phyloP scores from a whole-genome alignment of 2,797 vertebrate species.

The Thunnus albacares region DNA sequence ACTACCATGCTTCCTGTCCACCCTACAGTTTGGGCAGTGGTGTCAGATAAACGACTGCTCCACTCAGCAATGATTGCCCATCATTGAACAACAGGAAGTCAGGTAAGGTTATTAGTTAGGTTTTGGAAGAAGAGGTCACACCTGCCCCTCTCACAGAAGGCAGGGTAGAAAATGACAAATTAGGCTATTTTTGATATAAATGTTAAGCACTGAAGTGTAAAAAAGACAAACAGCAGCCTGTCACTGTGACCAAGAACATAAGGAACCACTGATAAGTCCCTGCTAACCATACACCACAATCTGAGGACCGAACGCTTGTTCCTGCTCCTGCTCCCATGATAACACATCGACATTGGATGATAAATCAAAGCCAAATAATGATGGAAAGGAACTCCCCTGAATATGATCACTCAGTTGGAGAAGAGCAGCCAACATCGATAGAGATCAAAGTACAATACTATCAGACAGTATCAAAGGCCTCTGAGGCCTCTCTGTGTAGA shows the following conservation, averaged over 20 bases:
- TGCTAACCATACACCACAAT: background rate
- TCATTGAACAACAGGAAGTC: constrained; percentile 44
- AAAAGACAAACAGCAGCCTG: constrained; percentile 92
- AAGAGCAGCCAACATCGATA: constrained; percentile 85
- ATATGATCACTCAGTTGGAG: constrained; percentile 85
- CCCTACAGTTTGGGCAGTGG: constrained; percentile 19
- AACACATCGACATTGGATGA: constrained; percentile 87
- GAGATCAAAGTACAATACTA: constrained; percentile 90
- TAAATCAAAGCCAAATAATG: constrained; percentile 92
- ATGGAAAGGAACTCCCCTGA: constrained; percentile 82
- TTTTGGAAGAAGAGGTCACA: constrained; percentile 85
- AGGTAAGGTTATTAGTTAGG: constrained; percentile 18
- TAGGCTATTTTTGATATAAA: constrained; percentile 90
- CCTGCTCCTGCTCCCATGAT: constrained; percentile 88
- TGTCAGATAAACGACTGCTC: constrained; percentile 40
- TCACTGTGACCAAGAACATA: constrained; percentile 88
- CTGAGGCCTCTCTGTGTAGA: constrained; percentile 13
- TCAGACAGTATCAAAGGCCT: constrained; percentile 77
- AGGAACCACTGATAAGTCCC: constrained; percentile 91
- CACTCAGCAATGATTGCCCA: constrained; percentile 30
- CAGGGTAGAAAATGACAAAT: constrained; percentile 86
- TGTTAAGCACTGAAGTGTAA: constrained; percentile 96
- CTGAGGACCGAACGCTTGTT: constrained; percentile 75
- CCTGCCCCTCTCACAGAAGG: constrained; percentile 79
- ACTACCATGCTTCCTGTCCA: constrained; percentile 8